These are phyloP conservation scores for Campylomormyrus numenius DNA, from an alignment of 2,113 vertebrate species.

Conservation along the genomic window DNA sequence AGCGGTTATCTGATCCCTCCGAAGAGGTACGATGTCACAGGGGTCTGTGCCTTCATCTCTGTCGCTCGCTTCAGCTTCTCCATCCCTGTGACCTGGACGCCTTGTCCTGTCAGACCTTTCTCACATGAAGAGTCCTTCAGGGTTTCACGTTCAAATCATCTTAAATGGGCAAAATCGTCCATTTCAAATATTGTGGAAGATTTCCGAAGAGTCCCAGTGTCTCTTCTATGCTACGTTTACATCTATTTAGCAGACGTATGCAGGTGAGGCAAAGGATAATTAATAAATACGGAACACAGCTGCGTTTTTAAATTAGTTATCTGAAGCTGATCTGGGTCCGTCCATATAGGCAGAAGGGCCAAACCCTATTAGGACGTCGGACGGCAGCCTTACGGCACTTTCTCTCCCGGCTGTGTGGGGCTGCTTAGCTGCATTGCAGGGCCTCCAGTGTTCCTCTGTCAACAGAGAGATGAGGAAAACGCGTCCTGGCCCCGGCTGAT, in stretches of 20 bases:
- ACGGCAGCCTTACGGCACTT: background rate
- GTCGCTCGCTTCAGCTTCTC: background rate
- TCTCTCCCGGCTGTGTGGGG: background rate
- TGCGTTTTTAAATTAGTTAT: background rate
- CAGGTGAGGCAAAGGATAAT: background rate
- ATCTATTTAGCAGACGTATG: background rate
- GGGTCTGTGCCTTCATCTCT: background rate
- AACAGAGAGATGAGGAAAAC: background rate
- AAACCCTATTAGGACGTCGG: background rate
- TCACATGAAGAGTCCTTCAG: background rate
- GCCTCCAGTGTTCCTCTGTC: background rate
- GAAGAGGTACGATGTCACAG: background rate
- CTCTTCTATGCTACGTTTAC: background rate
- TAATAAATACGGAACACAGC: background rate
- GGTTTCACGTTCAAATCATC: background rate
- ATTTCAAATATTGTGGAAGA: background rate
- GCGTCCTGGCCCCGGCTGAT: background rate
- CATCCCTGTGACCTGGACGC: background rate
- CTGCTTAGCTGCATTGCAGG: background rate
- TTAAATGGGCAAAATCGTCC: background rate
- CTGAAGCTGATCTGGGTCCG: background rate
- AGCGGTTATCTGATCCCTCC: background rate
- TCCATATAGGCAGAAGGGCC: background rate
- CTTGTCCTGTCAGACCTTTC: background rate
- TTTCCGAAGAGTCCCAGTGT: background rate